Evolutionary conservation across 2,888 invertebrate species (phyloP).

Genomic region (Aelia acuminata): DNA sequence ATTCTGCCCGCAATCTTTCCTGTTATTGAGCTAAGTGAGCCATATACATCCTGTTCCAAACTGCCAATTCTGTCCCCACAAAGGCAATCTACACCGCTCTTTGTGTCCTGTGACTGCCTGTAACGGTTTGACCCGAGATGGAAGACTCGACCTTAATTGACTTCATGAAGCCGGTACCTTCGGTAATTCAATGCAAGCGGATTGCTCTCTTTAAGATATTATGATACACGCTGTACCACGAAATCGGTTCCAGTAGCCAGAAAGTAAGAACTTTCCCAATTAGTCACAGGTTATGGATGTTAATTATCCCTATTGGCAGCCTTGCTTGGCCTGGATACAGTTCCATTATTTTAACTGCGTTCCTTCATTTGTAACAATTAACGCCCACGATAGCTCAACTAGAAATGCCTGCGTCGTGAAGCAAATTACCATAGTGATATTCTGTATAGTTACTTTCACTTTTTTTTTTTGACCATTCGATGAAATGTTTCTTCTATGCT

Average conservation of each 20-base stretch:
- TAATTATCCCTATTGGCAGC: background rate
- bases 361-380: slow-evolving; percentile 2
- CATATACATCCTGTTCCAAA: slow-evolving; percentile 7
- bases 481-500: too few relatives aligned
- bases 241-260: background rate
- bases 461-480: background rate
- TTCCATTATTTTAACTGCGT: background rate
- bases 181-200: background rate
- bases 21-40: background rate
- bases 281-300: background rate
- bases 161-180: background rate
- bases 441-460: background rate
- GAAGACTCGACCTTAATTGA: slow-evolving; percentile 22
- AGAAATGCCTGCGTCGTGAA: background rate
- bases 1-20: background rate
- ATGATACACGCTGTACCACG: background rate
- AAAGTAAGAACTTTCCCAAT: background rate
- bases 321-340: background rate
- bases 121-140: slow-evolving; percentile 5
- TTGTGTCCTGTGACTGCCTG: background rate
- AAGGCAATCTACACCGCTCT: background rate
- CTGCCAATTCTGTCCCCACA: background rate
- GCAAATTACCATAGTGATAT: background rate
- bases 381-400: background rate
- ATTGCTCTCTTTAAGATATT: background rate